Base-by-base conservation (phyloP, 2,797 vertebrate genomes). In the Ctenosaura bakeri region DNA sequence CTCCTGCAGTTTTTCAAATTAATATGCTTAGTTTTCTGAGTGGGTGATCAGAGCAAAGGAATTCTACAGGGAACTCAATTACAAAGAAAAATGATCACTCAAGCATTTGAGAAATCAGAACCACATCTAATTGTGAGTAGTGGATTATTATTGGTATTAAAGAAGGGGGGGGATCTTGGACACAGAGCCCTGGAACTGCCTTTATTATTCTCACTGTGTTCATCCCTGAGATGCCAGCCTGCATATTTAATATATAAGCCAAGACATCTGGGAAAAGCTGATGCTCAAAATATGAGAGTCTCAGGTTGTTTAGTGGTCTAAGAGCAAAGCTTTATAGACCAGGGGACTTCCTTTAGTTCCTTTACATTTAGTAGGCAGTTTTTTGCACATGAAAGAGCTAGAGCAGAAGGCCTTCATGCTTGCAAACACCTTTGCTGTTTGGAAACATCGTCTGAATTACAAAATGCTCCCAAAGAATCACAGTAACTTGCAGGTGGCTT, bases 61-160 rank as follows among this genome's bases (percentile, higher is more conserved):
- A 96, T 97, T 97, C 96, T 96, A 93, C 52, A 18, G 95, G 93
- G 90, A 97, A 96, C 93, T 96, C 94, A 96, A 96, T 97, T 97
- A 96, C 95, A 94, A 96, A 97, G 96, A 95, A 97, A 97, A 97
- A 96, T 95, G 95, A 97, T 96, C 95, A 93, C 91, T 95, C 87
- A 94, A 95, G 94, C 96, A 97, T 96, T 96, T 95, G 94, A 95
- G 89, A 94, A 96, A 96, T 94, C 54, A 87, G 92, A 95, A 94
- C 94, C 94, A 95, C 91, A 93, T 95, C 94, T 97, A 96, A 97
- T 96, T 96, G 94, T 96, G 96, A 97, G 93, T 88, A 95, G 95
- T 90, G 95, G 92, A 94, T 96, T 95, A 96, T 97, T 95, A 96
- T 93, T 96, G 80, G 88, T 92, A 96, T 96, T 96, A 95, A 16